A percentile compares a stretch with the other conserved stretches of the same genome.
Conservation (phyloP, 1,140 invertebrate genomes). For the Potamilus streckersoni region DNA sequence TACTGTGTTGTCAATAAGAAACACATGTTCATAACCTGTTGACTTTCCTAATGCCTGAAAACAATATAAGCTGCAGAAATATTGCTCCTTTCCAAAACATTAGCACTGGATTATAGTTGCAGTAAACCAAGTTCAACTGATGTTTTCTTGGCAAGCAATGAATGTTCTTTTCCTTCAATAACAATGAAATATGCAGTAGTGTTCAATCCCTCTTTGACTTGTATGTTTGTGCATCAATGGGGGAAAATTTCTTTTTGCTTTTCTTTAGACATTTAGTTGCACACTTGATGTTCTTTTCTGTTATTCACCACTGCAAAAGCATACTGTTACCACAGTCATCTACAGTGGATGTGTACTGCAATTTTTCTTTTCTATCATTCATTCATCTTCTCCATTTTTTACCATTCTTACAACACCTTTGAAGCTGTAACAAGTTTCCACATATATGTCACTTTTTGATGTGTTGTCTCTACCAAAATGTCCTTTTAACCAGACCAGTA, state of each 20-base stretch:
- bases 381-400: too few relatives aligned
- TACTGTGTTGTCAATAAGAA: conserved; percentile 3
- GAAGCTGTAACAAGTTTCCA: too few relatives aligned
- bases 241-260: conserved; percentile 10
- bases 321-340: too few relatives aligned
- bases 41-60: conserved; percentile 20
- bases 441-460: too few relatives aligned
- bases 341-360: too few relatives aligned
- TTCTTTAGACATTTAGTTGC: not conserved
- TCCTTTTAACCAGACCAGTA: too few relatives aligned
- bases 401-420: too few relatives aligned
- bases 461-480: too few relatives aligned
- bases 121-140: conserved; percentile 4
- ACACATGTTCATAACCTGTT: conserved; percentile 13
- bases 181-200: conserved; percentile 13
- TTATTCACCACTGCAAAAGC: too few relatives aligned
- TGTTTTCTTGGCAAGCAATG: conserved; percentile 9
- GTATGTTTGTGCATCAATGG: conserved; percentile 18
- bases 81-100: not conserved
- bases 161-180: conserved; percentile 8
- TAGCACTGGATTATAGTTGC: too few relatives aligned
- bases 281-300: conserved; percentile 8
- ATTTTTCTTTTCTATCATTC: too few relatives aligned
- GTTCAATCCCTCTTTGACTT: not conserved
- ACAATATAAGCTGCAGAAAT: not conserved